These are phyloP conservation scores for Axea sp. DNA, from an alignment of 2,888 invertebrate genomes.

Conservation along the genomic window DNA sequence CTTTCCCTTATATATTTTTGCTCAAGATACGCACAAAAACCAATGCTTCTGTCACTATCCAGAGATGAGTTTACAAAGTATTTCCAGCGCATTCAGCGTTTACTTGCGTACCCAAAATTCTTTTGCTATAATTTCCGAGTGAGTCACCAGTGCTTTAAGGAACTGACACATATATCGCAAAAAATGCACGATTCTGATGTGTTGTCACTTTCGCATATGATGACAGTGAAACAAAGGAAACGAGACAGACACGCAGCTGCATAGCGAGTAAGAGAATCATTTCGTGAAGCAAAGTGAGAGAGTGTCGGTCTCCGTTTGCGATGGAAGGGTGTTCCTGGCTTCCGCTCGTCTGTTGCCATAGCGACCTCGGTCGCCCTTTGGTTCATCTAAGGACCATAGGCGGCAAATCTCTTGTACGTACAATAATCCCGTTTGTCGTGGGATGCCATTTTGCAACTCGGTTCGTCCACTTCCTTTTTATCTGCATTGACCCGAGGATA, in stretches of 20 bases:
- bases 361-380: constrained; percentile 73
- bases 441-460: constrained; percentile 72
- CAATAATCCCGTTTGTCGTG: constrained; percentile 73
- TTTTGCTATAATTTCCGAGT: constrained; percentile 17
- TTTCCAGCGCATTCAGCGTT: constrained; percentile 2
- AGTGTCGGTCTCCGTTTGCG: constrained; percentile 66
- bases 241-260: constrained; percentile 50
- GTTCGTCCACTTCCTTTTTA: constrained; percentile 51
- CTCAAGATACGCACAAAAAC: constrained; percentile 42
- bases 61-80: constrained; percentile 7
- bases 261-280: constrained; percentile 71
- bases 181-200: constrained; percentile 64
- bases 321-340: constrained; percentile 72
- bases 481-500: constrained; percentile 23
- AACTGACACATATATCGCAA: constrained; percentile 4
- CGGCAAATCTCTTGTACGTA: constrained; percentile 77
- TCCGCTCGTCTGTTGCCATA: constrained; percentile 76
- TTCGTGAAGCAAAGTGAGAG: constrained; percentile 69
- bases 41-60: constrained; percentile 22
- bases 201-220: constrained; percentile 47
- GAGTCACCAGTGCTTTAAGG: constrained; percentile 5
- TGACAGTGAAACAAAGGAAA: constrained; percentile 48
- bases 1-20: constrained; percentile 45
- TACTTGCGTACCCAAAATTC: constrained; percentile 4
- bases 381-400: constrained; percentile 73